Base-by-base conservation (phyloP, 2,113 vertebrate genomes). In the Empidonax traillii region DNA sequence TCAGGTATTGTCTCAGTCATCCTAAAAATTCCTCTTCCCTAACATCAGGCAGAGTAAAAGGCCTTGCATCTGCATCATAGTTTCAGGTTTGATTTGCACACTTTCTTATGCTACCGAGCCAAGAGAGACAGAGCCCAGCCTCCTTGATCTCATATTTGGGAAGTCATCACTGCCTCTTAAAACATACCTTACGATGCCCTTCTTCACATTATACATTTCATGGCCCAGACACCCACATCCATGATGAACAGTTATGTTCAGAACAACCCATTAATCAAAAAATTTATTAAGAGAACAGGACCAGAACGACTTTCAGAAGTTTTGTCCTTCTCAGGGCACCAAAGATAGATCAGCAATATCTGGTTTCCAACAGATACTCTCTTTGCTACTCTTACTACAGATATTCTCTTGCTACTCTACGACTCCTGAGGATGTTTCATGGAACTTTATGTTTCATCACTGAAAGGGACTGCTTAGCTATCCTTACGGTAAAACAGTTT, bases 61-160 rank as follows among this genome's bases (percentile, higher is more conserved):
- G 6, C 41, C 17, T 69, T 63, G 21, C 39, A 85, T 15, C 19
- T 62, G 17, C 33, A 63, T 35, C 33, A 61, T 16, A 52, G 47
- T 59, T 2, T 44, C 30, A 12, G 44, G 47, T 30, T 91, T 5
- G 2, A 10, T 85, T 39, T 91, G 41, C 24, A 52, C 14, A 31
- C 12, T 43, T 10, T 59, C 37, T 76, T 22, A 49, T 0, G 3
- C 25, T 74, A 24, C 25, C 51, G 51, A 81, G 37, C 6, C 10
- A 0, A 35, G 9, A 66, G 2, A 25, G 0, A 33, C 23, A 31
- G 0, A 55, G 44, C 1, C 2, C 28, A 30, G 22, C 8, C 33
- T 44, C 25, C 19, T 20, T 53, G 58, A 61, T 66, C 15, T 87
- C 27, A 6, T 65, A 41, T 71, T 78, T 4, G 20, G 39, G 46